phyloP scores from a whole-genome alignment of 1,140 invertebrate species.

The Formica exsecta region DNA sequence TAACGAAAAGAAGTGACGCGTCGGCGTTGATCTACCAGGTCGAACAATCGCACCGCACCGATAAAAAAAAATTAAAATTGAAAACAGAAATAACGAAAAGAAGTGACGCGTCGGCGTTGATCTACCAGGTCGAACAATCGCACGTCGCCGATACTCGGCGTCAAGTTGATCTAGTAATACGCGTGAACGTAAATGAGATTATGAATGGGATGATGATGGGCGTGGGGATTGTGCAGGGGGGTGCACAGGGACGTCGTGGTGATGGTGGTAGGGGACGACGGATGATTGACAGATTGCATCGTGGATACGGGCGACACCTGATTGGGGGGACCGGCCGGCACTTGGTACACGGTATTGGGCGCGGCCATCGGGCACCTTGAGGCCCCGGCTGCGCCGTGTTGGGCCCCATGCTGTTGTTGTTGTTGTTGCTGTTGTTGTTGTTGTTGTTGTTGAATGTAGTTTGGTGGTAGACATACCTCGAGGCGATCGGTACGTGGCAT shows the following conservation, averaged over 20 bases:
- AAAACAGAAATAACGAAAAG: background rate
- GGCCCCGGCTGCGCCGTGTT: slow-evolving; percentile 83
- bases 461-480: slow-evolving; percentile 93
- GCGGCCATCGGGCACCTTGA: slow-evolving; percentile 82
- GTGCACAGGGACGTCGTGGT: slow-evolving; percentile 82
- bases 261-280: slow-evolving; percentile 81
- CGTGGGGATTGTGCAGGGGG: slow-evolving; percentile 83
- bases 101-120: slow-evolving; percentile 34
- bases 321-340: slow-evolving; percentile 85
- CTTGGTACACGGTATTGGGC: slow-evolving; percentile 84
- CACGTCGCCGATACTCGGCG: slow-evolving; percentile 3
- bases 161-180: slow-evolving; percentile 80
- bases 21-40: too few species aligned
- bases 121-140: slow-evolving; percentile 10
- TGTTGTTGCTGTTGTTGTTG: slow-evolving; percentile 73
- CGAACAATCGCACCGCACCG: too few species aligned
- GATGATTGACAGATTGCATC: slow-evolving; percentile 86
- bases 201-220: slow-evolving; percentile 83
- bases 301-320: slow-evolving; percentile 86
- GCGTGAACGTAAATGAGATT: slow-evolving; percentile 86
- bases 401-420: slow-evolving; percentile 83
- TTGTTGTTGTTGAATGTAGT: slow-evolving; percentile 85
- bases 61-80: background rate
- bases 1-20: slow-evolving; percentile 22
- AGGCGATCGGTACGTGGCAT: slow-evolving; percentile 97